Percentiles rank a stretch among this genome's conserved stretches.
These are phyloP conservation scores for Amphiura filiformis DNA, from an alignment of 35 echinoderm and acorn worm genomes.

Conservation along the genomic window DNA sequence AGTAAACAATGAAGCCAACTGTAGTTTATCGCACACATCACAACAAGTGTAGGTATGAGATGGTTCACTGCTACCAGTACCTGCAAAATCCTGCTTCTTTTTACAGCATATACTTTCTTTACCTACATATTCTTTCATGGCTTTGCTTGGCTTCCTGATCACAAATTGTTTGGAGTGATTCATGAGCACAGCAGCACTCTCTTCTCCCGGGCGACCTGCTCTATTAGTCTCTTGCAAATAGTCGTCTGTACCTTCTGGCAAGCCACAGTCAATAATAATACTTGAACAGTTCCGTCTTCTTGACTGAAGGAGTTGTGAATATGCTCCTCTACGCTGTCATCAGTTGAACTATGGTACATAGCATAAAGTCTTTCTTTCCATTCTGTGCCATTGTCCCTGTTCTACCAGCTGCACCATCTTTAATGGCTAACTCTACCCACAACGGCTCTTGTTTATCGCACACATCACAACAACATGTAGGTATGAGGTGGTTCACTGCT, in stretches of 20 bases:
- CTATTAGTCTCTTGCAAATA: not conserved
- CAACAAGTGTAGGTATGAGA: too few species aligned
- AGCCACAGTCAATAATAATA: not conserved
- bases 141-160: not conserved
- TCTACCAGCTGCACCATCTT: not conserved
- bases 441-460: too few species aligned
- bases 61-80: too few species aligned
- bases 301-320: not conserved
- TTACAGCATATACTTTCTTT: too few species aligned
- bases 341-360: not conserved
- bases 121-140: not conserved
- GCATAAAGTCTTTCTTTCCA: not conserved
- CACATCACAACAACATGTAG: too few species aligned
- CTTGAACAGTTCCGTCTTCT: not conserved
- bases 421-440: not conserved
- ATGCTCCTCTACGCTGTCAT: not conserved
- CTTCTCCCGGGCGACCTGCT: not conserved
- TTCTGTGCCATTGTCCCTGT: not conserved
- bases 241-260: not conserved
- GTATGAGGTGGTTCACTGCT: too few species aligned
- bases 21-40: too few species aligned
- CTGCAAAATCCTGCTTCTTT: too few species aligned
- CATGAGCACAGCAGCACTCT: not conserved
- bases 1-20: not conserved
- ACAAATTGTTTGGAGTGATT: not conserved